Evolutionary conservation across 2,888 invertebrate species (phyloP).

Genomic region (Osedax fenrisi): DNA sequence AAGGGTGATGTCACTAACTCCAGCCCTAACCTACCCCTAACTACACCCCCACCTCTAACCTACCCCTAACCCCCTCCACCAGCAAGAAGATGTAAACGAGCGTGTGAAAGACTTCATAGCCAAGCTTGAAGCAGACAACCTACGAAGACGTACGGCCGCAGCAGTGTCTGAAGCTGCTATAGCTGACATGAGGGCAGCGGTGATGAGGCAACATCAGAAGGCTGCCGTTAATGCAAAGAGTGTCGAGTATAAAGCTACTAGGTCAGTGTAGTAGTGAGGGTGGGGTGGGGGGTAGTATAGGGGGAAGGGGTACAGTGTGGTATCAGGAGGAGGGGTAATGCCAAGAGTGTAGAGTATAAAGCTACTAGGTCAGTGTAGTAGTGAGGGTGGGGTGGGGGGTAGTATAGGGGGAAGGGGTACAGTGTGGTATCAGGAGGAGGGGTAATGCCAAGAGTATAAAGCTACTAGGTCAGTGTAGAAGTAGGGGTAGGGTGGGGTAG

Average conservation of each 20-base stretch:
- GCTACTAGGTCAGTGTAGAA: background rate
- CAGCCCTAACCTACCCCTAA: background rate
- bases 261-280: background rate
- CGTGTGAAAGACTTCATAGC: background rate
- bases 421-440: background rate
- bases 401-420: background rate
- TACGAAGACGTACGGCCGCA: background rate
- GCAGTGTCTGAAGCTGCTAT: background rate
- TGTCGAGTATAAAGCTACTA: background rate
- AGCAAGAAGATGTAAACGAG: background rate
- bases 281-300: background rate
- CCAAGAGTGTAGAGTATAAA: too few species aligned
- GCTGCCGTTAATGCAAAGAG: background rate
- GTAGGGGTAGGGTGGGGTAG: background rate
- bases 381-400: background rate
- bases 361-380: too few species aligned
- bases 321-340: background rate
- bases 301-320: background rate
- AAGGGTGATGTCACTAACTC: too few species aligned
- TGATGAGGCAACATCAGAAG: background rate
- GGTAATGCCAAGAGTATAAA: background rate
- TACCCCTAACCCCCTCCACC: background rate
- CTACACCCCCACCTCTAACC: background rate
- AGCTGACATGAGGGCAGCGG: background rate
- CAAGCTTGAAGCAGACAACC: background rate